Evolutionary conservation across 2,888 invertebrate genomes (phyloP).

Genomic region (Cryptus viduatorius): DNA sequence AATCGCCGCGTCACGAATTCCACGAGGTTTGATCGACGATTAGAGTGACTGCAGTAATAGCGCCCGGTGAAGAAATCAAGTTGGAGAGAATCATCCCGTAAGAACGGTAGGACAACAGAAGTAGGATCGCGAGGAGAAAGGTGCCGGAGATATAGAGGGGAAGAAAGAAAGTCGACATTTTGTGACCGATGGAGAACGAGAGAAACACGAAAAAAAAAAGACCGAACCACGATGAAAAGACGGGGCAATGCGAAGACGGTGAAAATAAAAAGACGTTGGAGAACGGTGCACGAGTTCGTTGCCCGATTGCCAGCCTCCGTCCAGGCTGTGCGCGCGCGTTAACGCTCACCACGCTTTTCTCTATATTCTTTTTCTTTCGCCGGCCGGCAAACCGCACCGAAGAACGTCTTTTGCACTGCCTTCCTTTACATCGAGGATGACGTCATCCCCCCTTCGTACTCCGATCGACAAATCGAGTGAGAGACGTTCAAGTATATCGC

Average conservation of each 20-base stretch:
- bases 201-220: constrained; percentile 48
- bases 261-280: constrained; percentile 65
- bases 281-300: constrained; percentile 77
- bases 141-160: constrained; percentile 1
- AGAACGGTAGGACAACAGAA: constrained; percentile 26
- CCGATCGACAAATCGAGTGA: constrained; percentile 74
- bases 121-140: constrained; percentile 32
- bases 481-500: constrained; percentile 20
- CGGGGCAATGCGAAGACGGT: constrained; percentile 53
- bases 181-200: constrained; percentile 61
- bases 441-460: constrained; percentile 70
- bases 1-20: constrained; percentile 40
- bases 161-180: constrained; percentile 27
- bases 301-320: constrained; percentile 78
- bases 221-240: constrained; percentile 59
- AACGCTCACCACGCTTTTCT: constrained; percentile 47
- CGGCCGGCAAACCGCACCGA: constrained; percentile 70
- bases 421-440: constrained; percentile 70
- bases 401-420: constrained; percentile 54
- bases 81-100: background rate
- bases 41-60: background rate
- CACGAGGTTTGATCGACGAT: constrained; percentile 12
- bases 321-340: constrained; percentile 26
- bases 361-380: constrained; percentile 67
- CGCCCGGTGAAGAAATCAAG: background rate